Base-by-base conservation (phyloP, 2,113 vertebrate genomes). In the Carassius auratus region DNA sequence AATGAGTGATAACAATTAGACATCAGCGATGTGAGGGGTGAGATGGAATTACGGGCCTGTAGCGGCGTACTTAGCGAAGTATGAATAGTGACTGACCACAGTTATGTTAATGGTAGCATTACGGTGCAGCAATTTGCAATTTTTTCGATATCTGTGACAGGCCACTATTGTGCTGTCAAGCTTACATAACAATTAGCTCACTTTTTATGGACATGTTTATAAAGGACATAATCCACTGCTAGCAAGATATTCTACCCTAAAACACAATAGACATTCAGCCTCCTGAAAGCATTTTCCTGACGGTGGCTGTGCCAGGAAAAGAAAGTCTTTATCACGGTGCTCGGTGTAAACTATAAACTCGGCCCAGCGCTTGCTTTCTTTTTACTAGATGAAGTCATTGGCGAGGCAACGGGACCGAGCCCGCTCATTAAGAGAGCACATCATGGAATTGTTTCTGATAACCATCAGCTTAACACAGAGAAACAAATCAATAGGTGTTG, bases 401-500 rank as follows among this genome's bases (percentile, higher is more conserved):
- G 38, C 48, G 75, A 69, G 61, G 68, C 71, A 52, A 38, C 14
- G 36, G 52, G 61, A 59, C 69, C 62, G n/a, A 38, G 75, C 42
- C 50, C 8, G 30, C 64, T 89, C 81, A 84, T 88, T 88, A 88
- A 84, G 66, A 75, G 84, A 84, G 84, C n/a, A 55, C 84, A 84
- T 86, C 81, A 84, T 86, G 81, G 69, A 85, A 83, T 84, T 50
- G 84, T 76, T 8, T 81, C 33, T 23, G 79, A 89, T 84, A 87
- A 85, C 80, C 83, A 83, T 85, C 84, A 57, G 75, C 84, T 59
- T 48, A n/a, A 71, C 84, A 42, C 80, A 1, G 84, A 81, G 81
- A 86, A 84, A 86, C 84, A 71, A 86, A 87, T 89, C 84, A 57
- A 89, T 89, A 77, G 71, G 62, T 77, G 76, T 69, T 71, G 80